Percentiles rank a stretch among this genome's conserved stretches.
Conservation (phyloP, 2,888 invertebrate species). For the Melanostoma scalare region DNA sequence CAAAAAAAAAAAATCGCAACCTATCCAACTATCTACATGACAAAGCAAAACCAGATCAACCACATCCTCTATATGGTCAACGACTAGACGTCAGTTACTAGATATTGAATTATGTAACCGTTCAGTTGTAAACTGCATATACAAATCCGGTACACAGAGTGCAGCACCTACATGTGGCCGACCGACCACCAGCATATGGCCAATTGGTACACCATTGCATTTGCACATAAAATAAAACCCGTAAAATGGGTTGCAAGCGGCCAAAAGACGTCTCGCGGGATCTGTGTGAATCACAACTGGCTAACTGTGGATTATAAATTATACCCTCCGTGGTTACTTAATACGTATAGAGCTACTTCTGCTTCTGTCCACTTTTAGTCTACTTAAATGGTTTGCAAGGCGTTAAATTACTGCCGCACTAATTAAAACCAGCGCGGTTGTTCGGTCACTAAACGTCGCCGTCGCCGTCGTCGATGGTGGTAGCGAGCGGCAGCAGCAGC, state of each 20-base stretch:
- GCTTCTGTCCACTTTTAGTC: conserved; percentile 29
- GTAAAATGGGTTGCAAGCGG: conserved; percentile 32
- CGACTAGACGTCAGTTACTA: conserved; percentile 55
- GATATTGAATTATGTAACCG: conserved; percentile 55
- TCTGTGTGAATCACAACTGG: conserved; percentile 39
- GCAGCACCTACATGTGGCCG: conserved; percentile 38
- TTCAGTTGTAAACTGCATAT: conserved; percentile 33
- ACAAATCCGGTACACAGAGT: conserved; percentile 33
- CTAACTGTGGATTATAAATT: conserved; percentile 45
- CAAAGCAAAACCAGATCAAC: conserved; percentile 47
- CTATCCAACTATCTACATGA: neutral
- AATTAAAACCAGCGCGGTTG: conserved; percentile 47
- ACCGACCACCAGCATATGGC: conserved; percentile 13
- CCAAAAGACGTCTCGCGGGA: conserved; percentile 23
- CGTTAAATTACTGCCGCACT: conserved; percentile 65
- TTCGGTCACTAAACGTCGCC: no score
- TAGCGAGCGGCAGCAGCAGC: conserved; percentile 2
- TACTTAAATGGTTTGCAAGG: conserved; percentile 47
- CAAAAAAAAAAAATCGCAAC: no score
- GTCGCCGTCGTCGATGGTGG: neutral
- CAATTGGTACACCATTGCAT: neutral
- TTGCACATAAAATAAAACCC: conserved; percentile 12
- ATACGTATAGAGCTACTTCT: conserved; percentile 13
- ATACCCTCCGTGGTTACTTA: conserved; percentile 43
- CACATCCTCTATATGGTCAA: conserved; percentile 53